Percentiles rank a stretch among this genome's conserved stretches.
These are phyloP conservation scores for Amblyraja radiata DNA, from an alignment of 2,797 vertebrate genomes.

Conservation along the genomic window DNA sequence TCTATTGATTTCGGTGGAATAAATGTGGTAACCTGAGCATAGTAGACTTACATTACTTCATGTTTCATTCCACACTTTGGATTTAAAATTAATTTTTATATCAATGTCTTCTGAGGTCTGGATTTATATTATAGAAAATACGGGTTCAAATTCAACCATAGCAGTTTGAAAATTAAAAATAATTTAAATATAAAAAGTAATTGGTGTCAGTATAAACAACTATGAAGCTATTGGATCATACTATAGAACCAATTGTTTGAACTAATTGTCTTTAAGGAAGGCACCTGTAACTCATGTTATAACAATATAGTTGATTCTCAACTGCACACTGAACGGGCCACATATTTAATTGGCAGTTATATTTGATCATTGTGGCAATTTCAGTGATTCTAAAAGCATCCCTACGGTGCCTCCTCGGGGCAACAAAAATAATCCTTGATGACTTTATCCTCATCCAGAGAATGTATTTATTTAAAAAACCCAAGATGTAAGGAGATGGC, in stretches of 20 bases:
- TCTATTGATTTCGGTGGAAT: too few species aligned
- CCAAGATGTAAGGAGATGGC: background rate
- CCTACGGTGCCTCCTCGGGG: too few species aligned
- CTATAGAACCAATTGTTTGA: background rate
- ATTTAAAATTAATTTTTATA: too few species aligned
- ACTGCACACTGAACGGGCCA: background rate
- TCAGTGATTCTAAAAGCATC: background rate
- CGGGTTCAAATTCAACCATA: background rate
- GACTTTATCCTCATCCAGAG: background rate
- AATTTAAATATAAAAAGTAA: background rate
- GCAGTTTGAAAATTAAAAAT: background rate
- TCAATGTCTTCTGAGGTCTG: background rate
- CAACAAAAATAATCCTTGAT: too few species aligned
- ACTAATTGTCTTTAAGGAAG: background rate
- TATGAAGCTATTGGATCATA: background rate
- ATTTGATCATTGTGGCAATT: background rate
- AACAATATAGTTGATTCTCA: too few species aligned
- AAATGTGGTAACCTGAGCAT: too few species aligned
- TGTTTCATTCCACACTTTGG: too few species aligned
- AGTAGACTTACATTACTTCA: too few species aligned
- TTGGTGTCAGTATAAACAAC: background rate
- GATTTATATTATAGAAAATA: background rate
- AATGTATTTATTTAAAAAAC: background rate
- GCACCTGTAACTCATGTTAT: too few species aligned
- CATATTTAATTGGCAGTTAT: background rate